Evolutionary conservation across 2,113 vertebrate species (phyloP).

Genomic region (Nothobranchius kuhntae): DNA sequence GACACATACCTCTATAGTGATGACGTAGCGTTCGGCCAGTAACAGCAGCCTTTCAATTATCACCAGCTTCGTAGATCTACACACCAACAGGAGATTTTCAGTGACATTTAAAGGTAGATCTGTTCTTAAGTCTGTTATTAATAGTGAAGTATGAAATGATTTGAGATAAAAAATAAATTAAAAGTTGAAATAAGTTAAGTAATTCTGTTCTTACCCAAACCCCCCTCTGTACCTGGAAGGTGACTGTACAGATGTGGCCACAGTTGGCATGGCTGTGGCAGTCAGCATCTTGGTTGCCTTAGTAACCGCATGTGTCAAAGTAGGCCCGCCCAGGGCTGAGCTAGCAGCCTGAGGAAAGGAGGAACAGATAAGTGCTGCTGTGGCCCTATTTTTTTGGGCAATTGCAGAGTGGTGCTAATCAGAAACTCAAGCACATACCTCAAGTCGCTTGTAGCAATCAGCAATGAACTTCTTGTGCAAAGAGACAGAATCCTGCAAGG

Average conservation of each 20-base stretch:
- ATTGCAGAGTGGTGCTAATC: not conserved
- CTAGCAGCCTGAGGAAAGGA: constrained; percentile 88
- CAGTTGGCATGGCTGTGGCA: constrained; percentile 97
- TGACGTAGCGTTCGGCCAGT: constrained; percentile 96
- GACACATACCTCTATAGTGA: constrained; percentile 92
- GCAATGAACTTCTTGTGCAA: constrained; percentile 99
- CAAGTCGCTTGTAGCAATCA: constrained; percentile 96
- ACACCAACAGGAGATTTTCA: constrained; percentile 8
- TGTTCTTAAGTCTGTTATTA: not conserved
- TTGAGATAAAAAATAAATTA: not conserved
- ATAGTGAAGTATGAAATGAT: not conserved
- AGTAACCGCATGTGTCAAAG: constrained; percentile 95
- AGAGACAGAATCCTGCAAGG: constrained; percentile 91
- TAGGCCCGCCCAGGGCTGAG: constrained; percentile 94
- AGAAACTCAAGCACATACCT: constrained; percentile 77
- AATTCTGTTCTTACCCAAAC: constrained; percentile 63
- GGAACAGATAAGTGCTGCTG: not conserved
- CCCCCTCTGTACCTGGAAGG: constrained; percentile 89
- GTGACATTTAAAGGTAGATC: not conserved
- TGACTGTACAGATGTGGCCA: constrained; percentile 97
- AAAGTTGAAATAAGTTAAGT: constrained; percentile 37
- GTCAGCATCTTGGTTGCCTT: constrained; percentile 99
- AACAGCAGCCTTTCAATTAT: constrained; percentile 97
- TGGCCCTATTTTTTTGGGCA: not conserved
- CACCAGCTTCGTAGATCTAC: constrained; percentile 96